Conservation (phyloP, 2,888 invertebrate genomes). For the Scaptomyza parva region DNA sequence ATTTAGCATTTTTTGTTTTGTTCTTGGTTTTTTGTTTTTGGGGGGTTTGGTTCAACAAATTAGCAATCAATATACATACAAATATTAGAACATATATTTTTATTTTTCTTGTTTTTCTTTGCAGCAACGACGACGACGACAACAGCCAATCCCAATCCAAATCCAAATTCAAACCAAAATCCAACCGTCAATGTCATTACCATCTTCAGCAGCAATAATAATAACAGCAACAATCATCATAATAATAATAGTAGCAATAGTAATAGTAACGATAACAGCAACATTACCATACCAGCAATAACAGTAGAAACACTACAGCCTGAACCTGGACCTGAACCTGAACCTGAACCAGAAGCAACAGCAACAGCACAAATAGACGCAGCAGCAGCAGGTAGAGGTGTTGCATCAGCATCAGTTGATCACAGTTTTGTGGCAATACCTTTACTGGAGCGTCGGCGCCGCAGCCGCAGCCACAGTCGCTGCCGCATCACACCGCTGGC, state of each 20-base stretch:
- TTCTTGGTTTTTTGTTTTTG: too few species aligned
- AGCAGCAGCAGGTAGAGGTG: neutral
- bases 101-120: constrained; percentile 8
- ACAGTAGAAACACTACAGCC: neutral
- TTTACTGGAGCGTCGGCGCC: constrained; percentile 61
- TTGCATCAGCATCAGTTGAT: constrained; percentile 11
- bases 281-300: constrained; percentile 8
- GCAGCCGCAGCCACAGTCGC: constrained; percentile 64
- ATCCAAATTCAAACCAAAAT: constrained; percentile 12
- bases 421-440: constrained; percentile 65
- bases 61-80: constrained; percentile 9
- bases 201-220: constrained; percentile 44
- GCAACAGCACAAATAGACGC: constrained; percentile 1
- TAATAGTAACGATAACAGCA: constrained; percentile 33
- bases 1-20: neutral
- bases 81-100: constrained; percentile 9
- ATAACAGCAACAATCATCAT: constrained; percentile 29
- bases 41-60: too few species aligned
- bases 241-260: constrained; percentile 26
- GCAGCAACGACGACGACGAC: constrained; percentile 38
- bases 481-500: constrained; percentile 63
- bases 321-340: neutral
- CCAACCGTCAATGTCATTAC: constrained; percentile 56
- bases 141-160: too few species aligned
- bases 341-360: constrained; percentile 12